Base-by-base conservation (phyloP, 2,113 vertebrate genomes). In the Halcyon senegalensis region DNA sequence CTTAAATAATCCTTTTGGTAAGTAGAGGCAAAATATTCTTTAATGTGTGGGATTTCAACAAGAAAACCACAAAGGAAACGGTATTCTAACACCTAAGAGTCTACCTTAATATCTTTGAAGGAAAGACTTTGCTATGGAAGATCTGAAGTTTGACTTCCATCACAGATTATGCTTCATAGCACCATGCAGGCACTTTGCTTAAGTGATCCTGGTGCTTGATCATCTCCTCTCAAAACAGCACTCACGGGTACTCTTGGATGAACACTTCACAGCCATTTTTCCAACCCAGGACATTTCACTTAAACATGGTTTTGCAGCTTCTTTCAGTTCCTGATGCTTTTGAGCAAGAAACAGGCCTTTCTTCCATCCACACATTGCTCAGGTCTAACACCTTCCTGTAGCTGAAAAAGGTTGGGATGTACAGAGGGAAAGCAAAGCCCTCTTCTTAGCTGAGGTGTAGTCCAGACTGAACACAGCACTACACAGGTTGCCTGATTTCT, bases 371-470 rank as follows among this genome's bases (percentile, higher is more conserved):
- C 2, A 8, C 2, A 9, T 0, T 21, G 62, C 48, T 53, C 51
- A n/a, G 63, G 25, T 8, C 0, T 5, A 60, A 56, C 1, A 0
- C 5, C 3, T 25, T 20, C n/a, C 66, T 7, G 21, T 1, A 27
- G 66, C 51, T 46, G 27, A 14, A 39, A 13, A n/a, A 43, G 27
- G 17, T 2, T 35, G 35, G 35, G 15, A 44, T 67, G 64, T 21
- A 1, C 17, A 8, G 31, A 50, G 8, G 27, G n/a, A 18, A 77
- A 51, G 83, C 59, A 74, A 58, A 89, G 69, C 33, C 59, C 62
- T 35, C 56, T 9, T 17, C 20, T 55, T 20, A 50, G 53, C 60
- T 8, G 17, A 91, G 70, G 48, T 8, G 23, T 3, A 80, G 37
- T 56, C 37, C 56, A 24, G 73, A 11, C 51, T 30, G 23, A 27